Evolutionary conservation across 2,797 vertebrate genomes (phyloP).

Genomic region (Melanotaenia nigrans): DNA sequence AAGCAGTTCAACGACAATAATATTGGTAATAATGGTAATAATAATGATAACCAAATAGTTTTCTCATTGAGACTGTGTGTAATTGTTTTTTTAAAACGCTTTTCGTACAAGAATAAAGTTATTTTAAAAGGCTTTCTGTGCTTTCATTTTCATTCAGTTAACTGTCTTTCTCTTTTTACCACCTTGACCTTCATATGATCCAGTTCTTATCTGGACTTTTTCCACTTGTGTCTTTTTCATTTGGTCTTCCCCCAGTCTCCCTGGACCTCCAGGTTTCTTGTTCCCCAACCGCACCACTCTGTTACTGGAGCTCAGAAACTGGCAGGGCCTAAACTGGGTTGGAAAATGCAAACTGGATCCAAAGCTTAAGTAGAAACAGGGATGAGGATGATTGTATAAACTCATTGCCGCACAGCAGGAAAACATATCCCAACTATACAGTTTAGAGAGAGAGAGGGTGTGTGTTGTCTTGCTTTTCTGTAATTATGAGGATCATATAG

Average conservation of each 20-base stretch:
- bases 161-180: background rate
- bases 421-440: conserved; percentile 65
- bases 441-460: conserved; percentile 10
- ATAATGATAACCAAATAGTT: conserved; percentile 72
- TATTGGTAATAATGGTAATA: conserved; percentile 75
- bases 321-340: conserved; percentile 76
- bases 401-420: conserved; percentile 65
- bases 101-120: conserved; percentile 78
- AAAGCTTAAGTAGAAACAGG: conserved; percentile 83
- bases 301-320: conserved; percentile 69
- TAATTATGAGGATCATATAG: conserved; percentile 10
- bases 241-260: conserved; percentile 54
- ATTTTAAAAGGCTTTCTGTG: conserved; percentile 74
- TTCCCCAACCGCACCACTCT: conserved; percentile 71
- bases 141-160: conserved; percentile 65
- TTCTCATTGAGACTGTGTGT: conserved; percentile 65
- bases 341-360: conserved; percentile 78
- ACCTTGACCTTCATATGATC: conserved; percentile 9
- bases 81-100: conserved; percentile 37
- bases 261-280: conserved; percentile 78
- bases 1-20: conserved; percentile 69
- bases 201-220: conserved; percentile 16
- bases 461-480: conserved; percentile 36
- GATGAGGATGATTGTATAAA: conserved; percentile 75
- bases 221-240: conserved; percentile 19